These are phyloP conservation scores for Percopsis transmontana DNA, from an alignment of 2,113 vertebrate genomes.

Conservation along the genomic window DNA sequence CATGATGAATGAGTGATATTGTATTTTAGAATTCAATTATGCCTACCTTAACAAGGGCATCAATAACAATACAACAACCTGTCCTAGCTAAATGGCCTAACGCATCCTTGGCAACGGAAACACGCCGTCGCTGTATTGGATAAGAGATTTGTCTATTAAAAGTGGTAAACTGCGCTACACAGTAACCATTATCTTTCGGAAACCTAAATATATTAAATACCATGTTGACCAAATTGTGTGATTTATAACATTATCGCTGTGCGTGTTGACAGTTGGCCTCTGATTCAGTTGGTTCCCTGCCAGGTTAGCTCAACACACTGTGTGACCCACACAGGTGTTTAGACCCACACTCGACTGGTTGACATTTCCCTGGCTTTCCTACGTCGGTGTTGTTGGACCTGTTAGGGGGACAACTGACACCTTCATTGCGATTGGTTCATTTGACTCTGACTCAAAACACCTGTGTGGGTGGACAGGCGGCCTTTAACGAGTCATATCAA, in stretches of 20 bases:
- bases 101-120: conserved; percentile 16
- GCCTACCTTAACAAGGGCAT: conserved; percentile 59
- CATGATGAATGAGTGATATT: conserved; percentile 65
- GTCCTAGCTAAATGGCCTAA: conserved; percentile 46
- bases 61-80: conserved; percentile 59
- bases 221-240: neutral
- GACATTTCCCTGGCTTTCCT: too few relatives aligned
- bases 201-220: neutral
- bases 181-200: conserved; percentile 11
- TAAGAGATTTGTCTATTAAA: conserved; percentile 14
- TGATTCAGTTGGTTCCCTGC: conserved; percentile 26
- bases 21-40: conserved; percentile 64
- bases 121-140: neutral
- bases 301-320: neutral
- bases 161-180: neutral
- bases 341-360: too few relatives aligned
- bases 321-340: too few relatives aligned
- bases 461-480: too few relatives aligned
- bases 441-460: too few relatives aligned
- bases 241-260: conserved; percentile 9
- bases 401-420: too few relatives aligned
- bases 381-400: too few relatives aligned
- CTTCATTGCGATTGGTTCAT: too few relatives aligned
- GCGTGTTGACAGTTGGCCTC: conserved; percentile 27
- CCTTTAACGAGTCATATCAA: conserved; percentile 30